A percentile compares a stretch with the other conserved stretches of the same genome.
These are phyloP conservation scores for Zhengitettix transpicula DNA, from an alignment of 2,888 invertebrate genomes.

Conservation along the genomic window DNA sequence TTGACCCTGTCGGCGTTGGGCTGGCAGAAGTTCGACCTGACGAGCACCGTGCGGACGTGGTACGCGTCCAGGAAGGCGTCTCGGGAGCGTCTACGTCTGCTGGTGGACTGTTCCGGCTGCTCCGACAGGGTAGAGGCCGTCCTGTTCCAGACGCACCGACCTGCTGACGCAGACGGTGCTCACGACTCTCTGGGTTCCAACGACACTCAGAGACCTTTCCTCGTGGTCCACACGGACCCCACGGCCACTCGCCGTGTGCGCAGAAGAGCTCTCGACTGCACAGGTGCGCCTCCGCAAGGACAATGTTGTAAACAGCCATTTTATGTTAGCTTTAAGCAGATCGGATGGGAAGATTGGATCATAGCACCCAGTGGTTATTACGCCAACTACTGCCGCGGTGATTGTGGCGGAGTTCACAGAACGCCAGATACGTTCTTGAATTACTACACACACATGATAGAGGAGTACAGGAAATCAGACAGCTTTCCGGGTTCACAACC, in stretches of 20 bases:
- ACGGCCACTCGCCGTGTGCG: slow-evolving; percentile 52
- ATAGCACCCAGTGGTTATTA: slow-evolving; percentile 80
- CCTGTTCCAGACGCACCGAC: slow-evolving; percentile 20
- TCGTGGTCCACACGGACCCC: slow-evolving; percentile 63
- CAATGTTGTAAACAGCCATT: slow-evolving; percentile 81
- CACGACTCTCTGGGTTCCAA: slow-evolving; percentile 13
- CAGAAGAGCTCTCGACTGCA: slow-evolving; percentile 70
- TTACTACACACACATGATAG: slow-evolving; percentile 81
- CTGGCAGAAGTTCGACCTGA: slow-evolving; percentile 79
- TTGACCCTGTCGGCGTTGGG: slow-evolving; percentile 50
- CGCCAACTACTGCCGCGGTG: slow-evolving; percentile 86
- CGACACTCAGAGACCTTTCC: slow-evolving; percentile 61
- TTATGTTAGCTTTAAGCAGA: slow-evolving; percentile 78
- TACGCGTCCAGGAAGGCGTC: slow-evolving; percentile 26
- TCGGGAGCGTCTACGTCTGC: slow-evolving; percentile 49
- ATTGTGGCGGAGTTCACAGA: slow-evolving; percentile 58
- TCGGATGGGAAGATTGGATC: slow-evolving; percentile 93
- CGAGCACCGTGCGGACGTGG: slow-evolving; percentile 61
- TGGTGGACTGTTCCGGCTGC: slow-evolving; percentile 75
- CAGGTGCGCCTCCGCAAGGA: slow-evolving; percentile 43
- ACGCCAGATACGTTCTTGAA: slow-evolving; percentile 70
- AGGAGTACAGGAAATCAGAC: slow-evolving; percentile 68
- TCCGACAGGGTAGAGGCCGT: slow-evolving; percentile 51
- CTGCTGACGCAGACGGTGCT: slow-evolving; percentile 6
- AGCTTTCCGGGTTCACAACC: slow-evolving; percentile 65